These are phyloP conservation scores for Gryllus longicercus DNA, from an alignment of 2,888 invertebrate species.

Conservation along the genomic window DNA sequence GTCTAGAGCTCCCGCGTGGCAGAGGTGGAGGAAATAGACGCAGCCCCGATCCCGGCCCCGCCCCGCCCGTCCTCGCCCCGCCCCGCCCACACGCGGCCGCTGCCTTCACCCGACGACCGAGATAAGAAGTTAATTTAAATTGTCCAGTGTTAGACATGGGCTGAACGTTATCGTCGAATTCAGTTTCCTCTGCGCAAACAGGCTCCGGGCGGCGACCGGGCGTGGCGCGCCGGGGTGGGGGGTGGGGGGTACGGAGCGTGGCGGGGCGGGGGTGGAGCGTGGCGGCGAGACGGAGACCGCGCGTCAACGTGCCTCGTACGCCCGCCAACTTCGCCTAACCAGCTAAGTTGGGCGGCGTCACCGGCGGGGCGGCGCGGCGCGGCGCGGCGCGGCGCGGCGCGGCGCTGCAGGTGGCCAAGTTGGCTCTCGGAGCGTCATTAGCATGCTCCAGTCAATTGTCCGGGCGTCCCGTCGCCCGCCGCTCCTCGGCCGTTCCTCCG, in stretches of 20 bases:
- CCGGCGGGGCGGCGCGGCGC: neutral
- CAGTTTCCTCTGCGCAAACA: neutral
- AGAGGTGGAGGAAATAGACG: neutral
- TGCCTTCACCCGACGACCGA: neutral
- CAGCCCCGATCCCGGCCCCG: neutral
- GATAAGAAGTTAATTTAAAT: constrained; percentile 10
- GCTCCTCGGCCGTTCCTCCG: no score
- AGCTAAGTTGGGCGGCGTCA: neutral
- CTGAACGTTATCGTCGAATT: neutral
- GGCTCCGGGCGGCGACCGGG: neutral
- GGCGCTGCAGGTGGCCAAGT: no score
- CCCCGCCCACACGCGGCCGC: neutral
- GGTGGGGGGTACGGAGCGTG: neutral
- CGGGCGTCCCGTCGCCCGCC: no score
- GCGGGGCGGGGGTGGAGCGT: neutral
- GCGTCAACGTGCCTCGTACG: neutral
- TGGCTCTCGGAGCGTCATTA: no score
- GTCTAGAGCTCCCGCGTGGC: no score
- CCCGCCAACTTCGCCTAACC: neutral
- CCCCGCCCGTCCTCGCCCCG: neutral
- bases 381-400: no score
- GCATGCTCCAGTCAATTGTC: no score
- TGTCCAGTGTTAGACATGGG: constrained; percentile 1
- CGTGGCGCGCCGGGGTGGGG: neutral
- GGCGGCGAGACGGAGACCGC: neutral